Base-by-base conservation (phyloP, 2,113 vertebrate genomes). In the Esox niger region DNA sequence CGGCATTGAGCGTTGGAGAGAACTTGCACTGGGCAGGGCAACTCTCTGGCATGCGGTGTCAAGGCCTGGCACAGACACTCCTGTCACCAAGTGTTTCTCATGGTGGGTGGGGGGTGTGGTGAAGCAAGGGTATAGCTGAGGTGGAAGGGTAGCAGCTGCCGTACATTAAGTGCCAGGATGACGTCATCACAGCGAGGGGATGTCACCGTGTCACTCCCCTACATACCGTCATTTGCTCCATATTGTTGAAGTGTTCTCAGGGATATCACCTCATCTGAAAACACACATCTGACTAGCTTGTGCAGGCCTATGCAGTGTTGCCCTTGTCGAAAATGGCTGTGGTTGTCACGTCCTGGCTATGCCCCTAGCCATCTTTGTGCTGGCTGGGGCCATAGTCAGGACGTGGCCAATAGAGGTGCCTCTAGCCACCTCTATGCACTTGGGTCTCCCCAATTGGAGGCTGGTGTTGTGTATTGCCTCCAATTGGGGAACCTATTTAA, bases 31-130 rank as follows among this genome's bases (percentile, higher is more conserved):
- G 82, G 76, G 72, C 20, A 54, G 77, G 38, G 77, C 77, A 73
- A 75, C 73, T 85, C 70, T 73, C 77, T 84, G 81, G 86, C 78
- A 82, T 35, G 59, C 71, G 62, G 76, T 52, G 65, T 25, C 63
- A 70, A 62, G 69, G 68, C 71, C 75, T 31, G 32, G 58, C 76
- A 3, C n/a, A 20, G n/a, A 21, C 47, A n/a, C 47, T 49, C 17
- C 20, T 52, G 47, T 52, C 25, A 54, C 25, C 20, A 15, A 62
- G 69, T 68, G 79, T 79, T 57, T 9, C 56, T 58, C 27, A 58
- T 58, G 11, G 70, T 32, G 77, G 55, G 64, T 60, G 21, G 58
- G 64, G 73, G 73, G 78, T 79, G 75, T 49, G 20, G 66, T 52
- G 47, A 52, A 52, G 47, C 21, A 52, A 21, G 17, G n/a, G 6